Evolutionary conservation across 2,888 invertebrate species (phyloP).

Genomic region (Stenichneumon culpator): DNA sequence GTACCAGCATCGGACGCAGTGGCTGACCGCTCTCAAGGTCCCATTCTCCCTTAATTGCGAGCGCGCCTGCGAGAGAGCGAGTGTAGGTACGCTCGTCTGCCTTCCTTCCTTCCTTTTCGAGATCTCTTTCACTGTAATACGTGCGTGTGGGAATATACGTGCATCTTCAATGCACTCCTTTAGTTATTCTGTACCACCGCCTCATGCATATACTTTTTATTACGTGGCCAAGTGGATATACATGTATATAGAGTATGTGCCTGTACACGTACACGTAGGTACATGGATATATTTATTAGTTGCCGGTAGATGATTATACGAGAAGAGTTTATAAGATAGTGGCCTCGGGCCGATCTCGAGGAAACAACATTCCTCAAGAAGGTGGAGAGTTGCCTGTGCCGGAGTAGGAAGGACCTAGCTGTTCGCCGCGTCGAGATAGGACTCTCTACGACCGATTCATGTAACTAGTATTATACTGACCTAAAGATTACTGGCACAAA

Average conservation of each 20-base stretch:
- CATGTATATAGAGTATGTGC: conserved; percentile 17
- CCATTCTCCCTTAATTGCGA: conserved; percentile 74
- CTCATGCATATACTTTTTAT: conserved; percentile 17
- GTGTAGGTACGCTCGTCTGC: conserved; percentile 44
- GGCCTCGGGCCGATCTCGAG: conserved; percentile 59
- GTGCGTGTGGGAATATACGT: conserved; percentile 51
- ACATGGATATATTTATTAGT: conserved; percentile 62
- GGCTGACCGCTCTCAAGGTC: conserved; percentile 84
- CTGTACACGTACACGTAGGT: conserved; percentile 1
- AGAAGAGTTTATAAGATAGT: conserved; percentile 62
- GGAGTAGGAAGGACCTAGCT: conserved; percentile 56
- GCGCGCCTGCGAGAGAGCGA: conserved; percentile 41
- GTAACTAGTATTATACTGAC: conserved; percentile 78
- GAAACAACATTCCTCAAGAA: conserved; percentile 69
- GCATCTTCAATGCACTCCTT: conserved; percentile 11
- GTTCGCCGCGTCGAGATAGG: conserved; percentile 32
- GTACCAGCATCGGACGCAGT: conserved; percentile 72
- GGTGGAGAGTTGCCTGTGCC: conserved; percentile 52
- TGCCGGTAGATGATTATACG: conserved; percentile 64
- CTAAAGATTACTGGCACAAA: conserved; percentile 76
- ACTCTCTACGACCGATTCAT: conserved; percentile 60
- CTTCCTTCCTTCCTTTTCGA: conserved; percentile 82
- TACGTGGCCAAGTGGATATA: conserved; percentile 19
- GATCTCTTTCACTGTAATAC: conserved; percentile 78
- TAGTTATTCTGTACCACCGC: neutral